Evolutionary conservation across 1,140 invertebrate species (phyloP).

Genomic region (Artemia franciscana): DNA sequence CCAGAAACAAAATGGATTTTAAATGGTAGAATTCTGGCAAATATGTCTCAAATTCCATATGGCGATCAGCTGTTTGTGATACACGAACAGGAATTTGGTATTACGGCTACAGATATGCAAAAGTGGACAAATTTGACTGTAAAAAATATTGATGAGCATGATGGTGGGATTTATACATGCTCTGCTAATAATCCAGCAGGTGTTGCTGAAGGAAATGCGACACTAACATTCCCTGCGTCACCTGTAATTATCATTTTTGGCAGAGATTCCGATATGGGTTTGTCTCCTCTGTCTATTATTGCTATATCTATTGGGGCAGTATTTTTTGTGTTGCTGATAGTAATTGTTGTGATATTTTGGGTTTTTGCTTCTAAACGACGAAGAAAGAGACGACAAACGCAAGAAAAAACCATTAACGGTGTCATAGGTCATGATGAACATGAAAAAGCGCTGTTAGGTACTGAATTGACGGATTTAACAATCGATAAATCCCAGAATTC

Average conservation of each 20-base stretch:
- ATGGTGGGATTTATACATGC: slow-evolving; percentile 63
- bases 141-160: slow-evolving; percentile 35
- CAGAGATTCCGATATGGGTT: background rate
- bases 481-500: slow-evolving; percentile 25
- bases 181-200: slow-evolving; percentile 48
- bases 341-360: slow-evolving; percentile 14
- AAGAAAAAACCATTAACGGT: slow-evolving; percentile 2
- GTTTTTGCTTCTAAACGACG: slow-evolving; percentile 14
- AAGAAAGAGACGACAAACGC: slow-evolving; percentile 3
- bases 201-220: slow-evolving; percentile 36
- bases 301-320: slow-evolving; percentile 3
- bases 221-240: slow-evolving; percentile 39
- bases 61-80: slow-evolving; percentile 17
- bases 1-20: slow-evolving; percentile 59
- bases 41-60: slow-evolving; percentile 23
- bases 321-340: slow-evolving; percentile 12
- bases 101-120: slow-evolving; percentile 17
- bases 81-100: slow-evolving; percentile 11
- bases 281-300: background rate
- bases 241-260: slow-evolving; percentile 16
- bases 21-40: slow-evolving; percentile 31
- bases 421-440: slow-evolving; percentile 50
- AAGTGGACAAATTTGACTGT: slow-evolving; percentile 54
- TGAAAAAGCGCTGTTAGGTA: slow-evolving; percentile 53
- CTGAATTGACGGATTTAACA: slow-evolving; percentile 42